Evolutionary conservation across 2,113 vertebrate genomes (phyloP).

Genomic region (Burhinus oedicnemus): DNA sequence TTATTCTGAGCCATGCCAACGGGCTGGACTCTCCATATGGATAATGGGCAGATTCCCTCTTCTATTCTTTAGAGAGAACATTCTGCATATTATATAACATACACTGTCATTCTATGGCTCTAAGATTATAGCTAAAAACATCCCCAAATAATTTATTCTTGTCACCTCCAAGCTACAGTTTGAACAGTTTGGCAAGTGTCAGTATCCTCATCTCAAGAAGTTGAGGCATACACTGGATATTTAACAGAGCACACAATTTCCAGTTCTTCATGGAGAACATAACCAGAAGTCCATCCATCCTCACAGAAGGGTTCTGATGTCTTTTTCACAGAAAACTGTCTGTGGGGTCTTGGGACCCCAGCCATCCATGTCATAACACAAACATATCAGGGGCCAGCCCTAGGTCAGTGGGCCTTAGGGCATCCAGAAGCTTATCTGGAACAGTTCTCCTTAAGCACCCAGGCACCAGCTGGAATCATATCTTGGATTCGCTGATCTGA

Average conservation of each 20-base stretch:
- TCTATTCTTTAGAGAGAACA: neutral
- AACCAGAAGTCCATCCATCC: neutral
- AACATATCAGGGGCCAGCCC: neutral
- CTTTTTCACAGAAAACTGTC: neutral
- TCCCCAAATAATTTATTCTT: neutral
- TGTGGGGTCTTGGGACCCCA: neutral
- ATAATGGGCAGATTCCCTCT: neutral
- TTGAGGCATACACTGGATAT: neutral
- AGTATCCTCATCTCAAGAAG: neutral
- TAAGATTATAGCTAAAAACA: neutral
- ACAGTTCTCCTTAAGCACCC: neutral
- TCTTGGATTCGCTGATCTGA: neutral
- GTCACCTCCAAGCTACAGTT: neutral
- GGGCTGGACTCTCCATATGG: neutral
- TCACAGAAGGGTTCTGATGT: neutral
- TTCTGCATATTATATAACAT: neutral
- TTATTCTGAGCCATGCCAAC: neutral
- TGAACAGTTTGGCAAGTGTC: neutral
- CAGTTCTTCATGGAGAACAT: neutral
- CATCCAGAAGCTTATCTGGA: neutral
- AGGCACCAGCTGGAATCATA: neutral
- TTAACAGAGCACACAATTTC: neutral
- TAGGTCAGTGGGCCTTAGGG: neutral
- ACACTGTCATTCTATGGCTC: neutral
- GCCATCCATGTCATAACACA: neutral